These are phyloP conservation scores for Psylliodes chrysocephalus DNA, from an alignment of 2,888 invertebrate genomes.

Conservation along the genomic window DNA sequence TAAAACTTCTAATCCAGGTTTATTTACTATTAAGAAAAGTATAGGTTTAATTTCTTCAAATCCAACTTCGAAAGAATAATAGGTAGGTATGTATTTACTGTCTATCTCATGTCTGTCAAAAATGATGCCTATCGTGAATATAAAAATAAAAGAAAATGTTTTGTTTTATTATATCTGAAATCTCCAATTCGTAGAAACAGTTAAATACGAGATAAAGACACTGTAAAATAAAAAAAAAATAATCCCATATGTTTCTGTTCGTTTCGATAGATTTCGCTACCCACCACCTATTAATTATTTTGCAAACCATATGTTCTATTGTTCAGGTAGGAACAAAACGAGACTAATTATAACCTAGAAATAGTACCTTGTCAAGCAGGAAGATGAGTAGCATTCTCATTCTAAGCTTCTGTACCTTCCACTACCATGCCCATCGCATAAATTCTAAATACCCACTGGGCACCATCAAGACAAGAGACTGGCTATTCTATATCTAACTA, in stretches of 20 bases:
- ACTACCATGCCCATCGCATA: background rate
- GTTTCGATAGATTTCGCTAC: slow-evolving; percentile 2
- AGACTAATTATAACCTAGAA: background rate
- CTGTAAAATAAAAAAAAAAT: no score
- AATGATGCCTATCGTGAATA: no score
- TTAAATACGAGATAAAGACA: no score
- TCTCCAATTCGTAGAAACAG: background rate
- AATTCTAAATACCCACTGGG: background rate
- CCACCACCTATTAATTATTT: slow-evolving; percentile 5
- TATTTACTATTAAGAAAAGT: no score
- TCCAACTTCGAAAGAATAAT: no score
- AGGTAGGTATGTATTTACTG: no score
- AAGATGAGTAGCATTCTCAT: background rate
- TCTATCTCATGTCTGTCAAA: no score
- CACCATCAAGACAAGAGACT: background rate
- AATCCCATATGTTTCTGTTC: slow-evolving; percentile 12
- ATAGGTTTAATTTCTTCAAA: no score
- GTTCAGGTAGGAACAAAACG: slow-evolving; percentile 4
- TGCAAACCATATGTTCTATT: slow-evolving; percentile 15
- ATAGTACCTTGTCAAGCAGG: background rate
- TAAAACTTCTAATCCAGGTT: no score
- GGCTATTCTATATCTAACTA: background rate
- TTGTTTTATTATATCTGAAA: no score
- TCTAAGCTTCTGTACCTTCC: background rate
- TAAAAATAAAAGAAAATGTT: no score